These are phyloP conservation scores for Ctenodactylus gundi DNA, from an alignment of 2,113 vertebrate species.

Conservation along the genomic window DNA sequence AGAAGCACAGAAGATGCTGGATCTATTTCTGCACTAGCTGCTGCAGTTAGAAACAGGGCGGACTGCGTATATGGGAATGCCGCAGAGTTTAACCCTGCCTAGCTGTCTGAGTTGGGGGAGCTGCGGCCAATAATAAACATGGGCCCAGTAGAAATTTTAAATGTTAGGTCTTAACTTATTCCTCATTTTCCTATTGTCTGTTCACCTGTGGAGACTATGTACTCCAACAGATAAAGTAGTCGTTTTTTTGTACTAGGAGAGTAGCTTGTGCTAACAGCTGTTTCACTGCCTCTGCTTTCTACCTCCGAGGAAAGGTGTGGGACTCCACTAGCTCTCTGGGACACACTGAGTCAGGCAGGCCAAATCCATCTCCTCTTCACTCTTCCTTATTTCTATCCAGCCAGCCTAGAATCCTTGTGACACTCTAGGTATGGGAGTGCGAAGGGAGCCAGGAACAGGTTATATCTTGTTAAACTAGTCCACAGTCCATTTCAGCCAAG, in stretches of 20 bases:
- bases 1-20: background rate
- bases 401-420: background rate
- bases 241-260: background rate
- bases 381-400: background rate
- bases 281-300: background rate
- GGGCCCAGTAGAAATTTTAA: background rate
- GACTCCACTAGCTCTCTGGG: background rate
- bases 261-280: background rate
- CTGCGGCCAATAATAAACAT: background rate
- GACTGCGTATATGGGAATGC: background rate
- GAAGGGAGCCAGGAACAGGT: background rate
- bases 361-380: background rate
- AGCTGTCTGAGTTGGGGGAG: background rate
- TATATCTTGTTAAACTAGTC: background rate
- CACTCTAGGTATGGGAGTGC: background rate
- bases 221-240: background rate
- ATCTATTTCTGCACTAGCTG: background rate
- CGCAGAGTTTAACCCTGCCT: background rate
- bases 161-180: background rate
- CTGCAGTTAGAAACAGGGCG: background rate
- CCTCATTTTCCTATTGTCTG: background rate
- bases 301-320: background rate
- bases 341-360: background rate
- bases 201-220: background rate
- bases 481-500: background rate